Evolutionary conservation across 1,140 invertebrate genomes (phyloP), one percentile per base, ranked within the genome.

Genomic region (Eubasilissa regina): DNA sequence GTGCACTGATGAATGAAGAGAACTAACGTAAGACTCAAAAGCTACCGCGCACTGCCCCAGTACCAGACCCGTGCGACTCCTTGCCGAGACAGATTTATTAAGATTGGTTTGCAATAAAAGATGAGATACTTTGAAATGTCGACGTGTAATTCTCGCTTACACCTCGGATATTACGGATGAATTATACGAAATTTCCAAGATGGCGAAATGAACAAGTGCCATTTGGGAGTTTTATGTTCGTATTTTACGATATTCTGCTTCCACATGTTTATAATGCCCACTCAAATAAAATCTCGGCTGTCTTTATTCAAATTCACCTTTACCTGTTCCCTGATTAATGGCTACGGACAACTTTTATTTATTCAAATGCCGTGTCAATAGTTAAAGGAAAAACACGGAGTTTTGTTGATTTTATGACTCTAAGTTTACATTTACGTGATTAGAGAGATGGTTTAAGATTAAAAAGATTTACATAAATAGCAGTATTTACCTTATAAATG

Each of bases 161-260:
- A 58, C 55, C 55, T 58, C 55, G 17, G 9, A 75, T 60, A 58
- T 60, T 75, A 44, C 55, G 51, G 43, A 75, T 58, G 73, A 58
- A 53, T 75, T 75, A 75, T 76, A 76, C 35, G 11, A 43, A 76
- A 76, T 76, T 64, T 62, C 35, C 75, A 51, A 51, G 58, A 21
- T 64, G 70, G 66, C 51, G 15, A 76, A 62, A 74, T 75, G 66
- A 75, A 44, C 58, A 58, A 75, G 51, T 75, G 60, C 78, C 72
- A 47, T 64, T 79, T 74, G 43, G 51, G 13, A 79, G 60, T 79
- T 79, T 79, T 79, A 79, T 75, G 72, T 79, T 70, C 43, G 45
- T 75, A 62, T 74, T 79, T 79, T 79, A 79, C 78, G 78, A 79
- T 45, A 62, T 48, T 79, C 48, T 45, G 72, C 78, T 79, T 74